Base-by-base conservation (phyloP, 2,797 vertebrate genomes). In the Gastrophryne carolinensis region DNA sequence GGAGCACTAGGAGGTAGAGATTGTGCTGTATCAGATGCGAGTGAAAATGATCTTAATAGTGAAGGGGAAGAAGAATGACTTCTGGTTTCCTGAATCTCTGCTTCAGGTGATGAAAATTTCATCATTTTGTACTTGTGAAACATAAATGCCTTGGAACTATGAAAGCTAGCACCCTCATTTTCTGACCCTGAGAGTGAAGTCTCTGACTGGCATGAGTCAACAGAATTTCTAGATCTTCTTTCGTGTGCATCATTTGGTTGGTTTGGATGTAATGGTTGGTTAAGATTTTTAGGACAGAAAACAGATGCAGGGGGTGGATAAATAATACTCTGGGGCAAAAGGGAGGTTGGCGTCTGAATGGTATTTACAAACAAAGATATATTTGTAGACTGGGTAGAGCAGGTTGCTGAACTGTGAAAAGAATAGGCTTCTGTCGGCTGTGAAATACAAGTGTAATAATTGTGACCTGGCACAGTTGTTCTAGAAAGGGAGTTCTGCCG, bases 91-190 rank as follows among this genome's bases (percentile, higher is more conserved):
- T 2, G 64, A 80, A 50, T 39, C 56, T 75, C 9, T 34, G 49
- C 50, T 82, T 8, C 80, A 79, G 79, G 5, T 54, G 73, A 56
- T 56, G 62, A 21, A 8, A 17, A 12, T 37, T 62, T 41, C 21
- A 76, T 62, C 35, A 86, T 81, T 76, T 90, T 91, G 82, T 85
- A 90, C 47, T 92, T 92, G 15, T 83, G 87, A 72, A 89, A 87
- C 80, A 90, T 87, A 79, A 91, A 90, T 4, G 81, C 82, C 37
- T 82, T 79, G 0, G 88, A 90, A 72, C 89, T 90, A 61, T 88
- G 88, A 69, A 90, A 90, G 47, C 73, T 86, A 73, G 80, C 86
- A 62, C 79, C 81, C 65, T 71, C 86, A 72, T 80, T 73, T 39
- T 56, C 78, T 0, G 72, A 35, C 0, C 67, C n/a, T 1, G 41